Base-by-base conservation (phyloP, 2,797 vertebrate genomes). In the Rhyacichthys aspro region DNA sequence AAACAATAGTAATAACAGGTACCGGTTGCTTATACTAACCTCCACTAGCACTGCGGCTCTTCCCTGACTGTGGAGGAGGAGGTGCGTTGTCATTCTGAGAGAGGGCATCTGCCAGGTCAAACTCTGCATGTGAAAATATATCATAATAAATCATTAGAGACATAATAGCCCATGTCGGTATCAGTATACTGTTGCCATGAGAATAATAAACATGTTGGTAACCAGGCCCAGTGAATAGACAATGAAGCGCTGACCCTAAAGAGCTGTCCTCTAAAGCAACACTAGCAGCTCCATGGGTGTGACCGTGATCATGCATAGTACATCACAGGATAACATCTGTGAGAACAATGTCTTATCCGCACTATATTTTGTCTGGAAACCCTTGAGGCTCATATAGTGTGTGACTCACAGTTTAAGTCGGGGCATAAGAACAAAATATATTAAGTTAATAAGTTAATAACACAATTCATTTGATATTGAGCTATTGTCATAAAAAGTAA, bases 271-370 rank as follows among this genome's bases (percentile, higher is more conserved):
- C n/a, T 7, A 48, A 18, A 15, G 9, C 66, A 72, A 76, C 63
- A 18, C 43, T 10, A 74, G 23, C 77, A 63, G 67, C 57, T 67
- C 19, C 16, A 0, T 57, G 77, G 64, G 74, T 57, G 79, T 70
- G 66, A 74, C 62, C 14, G 23, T 17, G 62, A 74, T 70, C 64
- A 46, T 48, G 49, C 65, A 65, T 79, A 74, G 50, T 47, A 59
- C 46, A 86, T 73, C 70, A 72, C 67, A 47, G 43, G 63, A 72
- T 67, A 72, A 72, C 49, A 62, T 81, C 72, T 78, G 43, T 57
- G 59, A 60, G 28, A 63, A 79, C 33, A 67, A 81, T 38, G 70
- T 39, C 6, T 62, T 53, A 50, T 11, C 33, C 47, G 15, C 39
- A 39, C 47, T 47, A 46, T 55, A 28, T 15, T 55, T 19, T 38